Evolutionary conservation across 2,888 invertebrate species (phyloP), one percentile per base, ranked within the genome.

Genomic region (Dicyrtomina minuta): DNA sequence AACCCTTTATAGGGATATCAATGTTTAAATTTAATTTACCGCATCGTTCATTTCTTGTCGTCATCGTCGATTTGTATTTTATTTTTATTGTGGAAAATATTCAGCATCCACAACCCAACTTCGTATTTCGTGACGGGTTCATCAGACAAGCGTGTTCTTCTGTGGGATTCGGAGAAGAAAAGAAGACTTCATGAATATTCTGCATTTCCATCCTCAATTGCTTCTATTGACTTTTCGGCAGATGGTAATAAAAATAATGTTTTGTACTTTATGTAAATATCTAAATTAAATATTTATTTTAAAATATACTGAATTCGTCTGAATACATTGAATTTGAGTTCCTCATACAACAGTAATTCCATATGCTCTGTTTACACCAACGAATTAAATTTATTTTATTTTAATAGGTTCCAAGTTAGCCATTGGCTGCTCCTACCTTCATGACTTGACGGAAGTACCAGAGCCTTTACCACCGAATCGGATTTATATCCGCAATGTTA

Each of bases 121-220:
- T 27, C 41, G 10, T 61, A 44, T 51, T 71, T 75, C 26, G 61
- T 65, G 0, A 72, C 72, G 58, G 75, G 72, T 49, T 73, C 72
- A 1, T 74, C 77, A 0, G 75, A 75, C 33, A 64, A 69, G 5
- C 66, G 61, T 27, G 61, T 70, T 20, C 55, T 61, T 5, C n/a
- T 75, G 13, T 75, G 75, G 75, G 67, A 75, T 66, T 64, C 69
- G 5, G 70, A 72, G 3, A 53, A 59, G 2, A 72, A 70, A 59
- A 15, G 26, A 3, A 22, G 65, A 22, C 51, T 70, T 5, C 24
- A 39, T 12, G 66, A 56, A 15, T 68, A 67, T 26, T 24, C 64
- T 1, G 1, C 53, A 2, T 75, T 71, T 43, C 58, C 69, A 0
- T 65, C 66, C 49, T 65, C 70, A 60, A 65, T 75, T 17, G 66